These are phyloP conservation scores for fruit fly (Drosophila melanogaster) DNA, from an alignment of 1,140 invertebrate genomes.

Conservation along the genomic window DNA sequence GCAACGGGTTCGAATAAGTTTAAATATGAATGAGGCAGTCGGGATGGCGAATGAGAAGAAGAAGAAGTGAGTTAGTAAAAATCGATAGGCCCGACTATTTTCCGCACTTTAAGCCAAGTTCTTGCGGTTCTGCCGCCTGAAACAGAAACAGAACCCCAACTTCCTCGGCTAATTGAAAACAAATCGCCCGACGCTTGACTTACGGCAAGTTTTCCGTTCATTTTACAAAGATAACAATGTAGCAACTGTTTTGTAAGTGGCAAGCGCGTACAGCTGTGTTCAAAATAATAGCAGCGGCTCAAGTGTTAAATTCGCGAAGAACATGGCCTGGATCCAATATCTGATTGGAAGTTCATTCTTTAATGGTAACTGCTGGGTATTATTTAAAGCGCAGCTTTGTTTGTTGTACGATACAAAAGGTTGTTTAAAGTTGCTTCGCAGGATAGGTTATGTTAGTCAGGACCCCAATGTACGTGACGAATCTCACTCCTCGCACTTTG, in stretches of 20 bases:
- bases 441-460: background rate
- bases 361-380: too few relatives aligned
- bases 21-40: background rate
- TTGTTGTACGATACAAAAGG: background rate
- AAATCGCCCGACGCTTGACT: constrained; percentile 26
- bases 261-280: background rate
- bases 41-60: background rate
- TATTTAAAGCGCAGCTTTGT: background rate
- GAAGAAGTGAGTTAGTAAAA: constrained; percentile 19
- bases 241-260: constrained; percentile 7
- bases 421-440: constrained; percentile 1
- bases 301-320: background rate
- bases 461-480: constrained; percentile 35
- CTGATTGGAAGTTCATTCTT: background rate
- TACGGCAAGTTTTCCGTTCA: constrained; percentile 39
- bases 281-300: background rate
- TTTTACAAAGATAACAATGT: constrained; percentile 37
- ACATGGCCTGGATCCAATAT: background rate
- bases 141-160: background rate
- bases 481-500: constrained; percentile 14
- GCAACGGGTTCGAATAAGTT: constrained; percentile 3
- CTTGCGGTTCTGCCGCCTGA: background rate
- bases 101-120: constrained; percentile 4
- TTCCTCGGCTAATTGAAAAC: constrained; percentile 34
- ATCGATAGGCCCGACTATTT: constrained; percentile 23